Percentiles rank a stretch among this genome's conserved stretches.
Conservation (phyloP, 1,140 invertebrate species). For the Cherax destructor region DNA sequence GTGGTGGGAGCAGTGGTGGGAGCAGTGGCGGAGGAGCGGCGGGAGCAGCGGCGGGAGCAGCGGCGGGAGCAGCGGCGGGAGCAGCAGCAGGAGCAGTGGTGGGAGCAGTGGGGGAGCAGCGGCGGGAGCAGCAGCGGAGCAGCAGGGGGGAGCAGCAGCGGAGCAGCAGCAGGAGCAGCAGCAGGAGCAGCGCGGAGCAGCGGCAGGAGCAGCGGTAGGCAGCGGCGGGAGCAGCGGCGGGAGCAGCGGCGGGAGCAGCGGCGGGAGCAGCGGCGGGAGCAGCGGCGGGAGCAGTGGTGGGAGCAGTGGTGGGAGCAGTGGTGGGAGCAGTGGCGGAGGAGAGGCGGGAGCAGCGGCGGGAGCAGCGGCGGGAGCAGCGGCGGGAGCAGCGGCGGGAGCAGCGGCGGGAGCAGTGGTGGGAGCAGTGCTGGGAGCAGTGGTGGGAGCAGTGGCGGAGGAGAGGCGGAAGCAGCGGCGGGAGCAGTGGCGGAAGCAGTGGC, state of each 20-base stretch:
- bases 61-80: background rate
- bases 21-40: background rate
- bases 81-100: background rate
- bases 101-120: background rate
- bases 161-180: too few relatives aligned
- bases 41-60: background rate
- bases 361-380: background rate
- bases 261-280: background rate
- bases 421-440: background rate
- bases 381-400: background rate
- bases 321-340: background rate
- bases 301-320: background rate
- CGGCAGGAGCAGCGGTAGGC: background rate
- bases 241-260: background rate
- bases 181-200: background rate
- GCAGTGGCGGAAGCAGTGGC: too few relatives aligned
- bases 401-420: background rate
- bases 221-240: background rate
- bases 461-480: too few relatives aligned
- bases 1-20: background rate
- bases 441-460: background rate
- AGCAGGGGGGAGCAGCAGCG: too few relatives aligned
- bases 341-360: conserved; percentile 4
- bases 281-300: background rate
- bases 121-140: too few relatives aligned